Conservation (phyloP, 2,888 invertebrate species). For the Rotaria socialis region DNA sequence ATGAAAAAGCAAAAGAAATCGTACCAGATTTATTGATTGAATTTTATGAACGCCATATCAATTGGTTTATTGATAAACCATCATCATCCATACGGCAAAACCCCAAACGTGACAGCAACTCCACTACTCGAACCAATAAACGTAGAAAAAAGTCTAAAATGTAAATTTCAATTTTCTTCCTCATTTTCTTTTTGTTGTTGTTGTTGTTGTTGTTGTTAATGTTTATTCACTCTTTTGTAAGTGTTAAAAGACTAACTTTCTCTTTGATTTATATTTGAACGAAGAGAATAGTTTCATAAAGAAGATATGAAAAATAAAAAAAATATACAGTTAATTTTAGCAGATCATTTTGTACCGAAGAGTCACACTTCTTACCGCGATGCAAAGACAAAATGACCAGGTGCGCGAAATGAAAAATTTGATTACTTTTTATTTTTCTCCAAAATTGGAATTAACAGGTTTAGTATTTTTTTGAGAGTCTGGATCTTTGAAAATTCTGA, state of each 20-base stretch:
- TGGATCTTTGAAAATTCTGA: no score
- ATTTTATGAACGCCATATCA: slow-evolving; percentile 33
- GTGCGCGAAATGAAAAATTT: no score
- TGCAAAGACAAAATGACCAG: no score
- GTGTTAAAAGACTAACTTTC: background rate
- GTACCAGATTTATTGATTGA: slow-evolving; percentile 25
- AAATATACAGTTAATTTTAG: background rate
- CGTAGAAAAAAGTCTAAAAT: background rate
- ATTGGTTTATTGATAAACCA: slow-evolving; percentile 22
- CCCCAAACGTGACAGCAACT: background rate
- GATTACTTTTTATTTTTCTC: no score
- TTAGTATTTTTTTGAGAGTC: no score
- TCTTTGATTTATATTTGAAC: background rate
- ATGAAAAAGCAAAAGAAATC: slow-evolving; percentile 23
- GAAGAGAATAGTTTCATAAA: background rate
- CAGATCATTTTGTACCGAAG: no score
- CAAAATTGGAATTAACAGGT: no score
- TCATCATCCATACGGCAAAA: background rate
- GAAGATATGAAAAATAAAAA: background rate
- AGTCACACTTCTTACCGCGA: no score
- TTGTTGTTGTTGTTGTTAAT: background rate
- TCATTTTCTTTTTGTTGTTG: background rate
- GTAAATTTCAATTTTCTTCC: background rate
- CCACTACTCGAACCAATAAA: background rate
- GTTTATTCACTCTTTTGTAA: background rate